These are phyloP conservation scores for Apodemia hepburni DNA, from an alignment of 2,888 invertebrate species.

Conservation along the genomic window DNA sequence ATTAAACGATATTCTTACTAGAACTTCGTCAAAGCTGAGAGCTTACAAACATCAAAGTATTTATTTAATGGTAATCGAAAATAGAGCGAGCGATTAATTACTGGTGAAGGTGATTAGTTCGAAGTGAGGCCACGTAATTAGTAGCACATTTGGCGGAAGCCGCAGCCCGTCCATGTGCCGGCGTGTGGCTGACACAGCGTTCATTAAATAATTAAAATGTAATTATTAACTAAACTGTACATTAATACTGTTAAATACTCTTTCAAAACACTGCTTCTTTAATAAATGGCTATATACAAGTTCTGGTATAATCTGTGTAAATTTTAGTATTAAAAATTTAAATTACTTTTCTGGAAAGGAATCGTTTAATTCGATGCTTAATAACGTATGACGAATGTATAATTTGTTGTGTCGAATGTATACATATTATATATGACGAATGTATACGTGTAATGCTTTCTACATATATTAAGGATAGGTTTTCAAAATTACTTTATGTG, in stretches of 20 bases:
- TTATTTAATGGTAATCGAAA: slow-evolving; percentile 41
- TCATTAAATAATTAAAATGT: slow-evolving; percentile 52
- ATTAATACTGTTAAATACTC: neutral
- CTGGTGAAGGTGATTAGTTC: slow-evolving; percentile 55
- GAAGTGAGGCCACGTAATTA: slow-evolving; percentile 63
- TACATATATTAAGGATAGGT: no score
- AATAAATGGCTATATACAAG: no score
- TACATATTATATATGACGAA: no score
- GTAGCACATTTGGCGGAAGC: slow-evolving; percentile 50
- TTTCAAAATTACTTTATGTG: no score
- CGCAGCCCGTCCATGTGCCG: slow-evolving; percentile 45
- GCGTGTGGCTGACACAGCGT: slow-evolving; percentile 26
- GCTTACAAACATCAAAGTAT: slow-evolving; percentile 4
- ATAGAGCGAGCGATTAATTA: slow-evolving; percentile 55
- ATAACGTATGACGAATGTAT: no score
- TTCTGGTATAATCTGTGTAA: no score
- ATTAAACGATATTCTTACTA: neutral
- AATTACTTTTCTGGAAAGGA: no score
- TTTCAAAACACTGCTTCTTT: neutral
- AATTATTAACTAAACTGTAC: slow-evolving; percentile 9
- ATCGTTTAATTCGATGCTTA: no score
- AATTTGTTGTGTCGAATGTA: no score
- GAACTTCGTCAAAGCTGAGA: neutral
- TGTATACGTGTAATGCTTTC: no score
- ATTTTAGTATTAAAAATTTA: no score